These are phyloP conservation scores for Pollenia angustigena DNA, from an alignment of 2,888 invertebrate species.

Conservation along the genomic window DNA sequence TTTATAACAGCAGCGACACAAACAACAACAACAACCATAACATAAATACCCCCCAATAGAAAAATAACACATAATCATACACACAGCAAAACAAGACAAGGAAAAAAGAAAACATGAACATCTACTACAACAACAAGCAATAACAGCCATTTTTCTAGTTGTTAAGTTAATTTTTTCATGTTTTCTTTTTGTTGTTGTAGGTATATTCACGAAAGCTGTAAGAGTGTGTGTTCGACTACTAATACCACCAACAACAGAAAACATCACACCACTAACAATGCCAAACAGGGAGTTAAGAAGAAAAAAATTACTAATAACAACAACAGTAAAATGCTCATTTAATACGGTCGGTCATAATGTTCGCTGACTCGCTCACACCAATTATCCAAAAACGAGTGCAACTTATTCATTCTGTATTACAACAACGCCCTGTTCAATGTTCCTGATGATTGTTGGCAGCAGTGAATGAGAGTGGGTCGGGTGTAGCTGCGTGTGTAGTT, in stretches of 20 bases:
- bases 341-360: conserved; percentile 58
- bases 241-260: conserved; percentile 45
- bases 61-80: conserved; percentile 62
- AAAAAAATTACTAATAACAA: conserved; percentile 5
- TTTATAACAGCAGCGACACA: conserved; percentile 17
- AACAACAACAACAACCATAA: conserved; percentile 68
- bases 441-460: conserved; percentile 50
- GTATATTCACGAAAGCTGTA: conserved; percentile 25
- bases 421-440: conserved; percentile 69
- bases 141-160: conserved; percentile 84
- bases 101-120: conserved; percentile 65
- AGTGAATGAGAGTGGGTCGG: conserved; percentile 7
- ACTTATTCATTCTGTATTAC: conserved; percentile 60
- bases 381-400: background rate
- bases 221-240: conserved; percentile 30
- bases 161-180: conserved; percentile 84
- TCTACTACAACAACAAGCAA: conserved; percentile 80
- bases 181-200: conserved; percentile 76
- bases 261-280: conserved; percentile 56
- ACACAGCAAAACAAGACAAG: conserved; percentile 54
- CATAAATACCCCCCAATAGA: conserved; percentile 73
- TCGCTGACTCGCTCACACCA: conserved; percentile 41
- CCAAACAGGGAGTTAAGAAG: conserved; percentile 5
- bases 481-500: background rate
- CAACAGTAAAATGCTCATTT: conserved; percentile 50